phyloP scores from a whole-genome alignment of 2,888 invertebrate species.

The Callimorpha dominula region DNA sequence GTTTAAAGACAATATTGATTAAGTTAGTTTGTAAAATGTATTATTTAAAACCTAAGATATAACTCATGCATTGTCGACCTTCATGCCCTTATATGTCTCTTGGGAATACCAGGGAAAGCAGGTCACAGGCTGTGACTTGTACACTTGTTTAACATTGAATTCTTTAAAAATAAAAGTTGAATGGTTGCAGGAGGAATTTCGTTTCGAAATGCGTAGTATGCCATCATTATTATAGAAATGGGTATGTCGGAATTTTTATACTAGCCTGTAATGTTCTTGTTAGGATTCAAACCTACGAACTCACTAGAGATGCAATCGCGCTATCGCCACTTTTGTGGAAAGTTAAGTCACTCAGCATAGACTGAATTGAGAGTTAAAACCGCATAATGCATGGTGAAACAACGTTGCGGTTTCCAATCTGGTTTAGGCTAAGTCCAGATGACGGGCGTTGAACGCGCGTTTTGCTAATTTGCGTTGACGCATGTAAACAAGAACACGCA shows the following conservation, averaged over 20 bases:
- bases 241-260: neutral
- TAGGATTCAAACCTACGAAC: neutral
- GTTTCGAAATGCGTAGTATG: neutral
- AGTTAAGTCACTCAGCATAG: neutral
- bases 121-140: neutral
- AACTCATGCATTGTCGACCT: too few species aligned
- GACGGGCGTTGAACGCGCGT: too few species aligned
- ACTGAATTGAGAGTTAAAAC: neutral
- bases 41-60: neutral
- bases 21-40: neutral
- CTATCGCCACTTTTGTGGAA: neutral
- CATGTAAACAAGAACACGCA: too few species aligned
- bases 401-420: neutral
- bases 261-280: neutral
- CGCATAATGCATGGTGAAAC: neutral
- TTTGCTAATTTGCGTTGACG: too few species aligned
- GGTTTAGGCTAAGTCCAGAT: neutral
- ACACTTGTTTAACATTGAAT: neutral
- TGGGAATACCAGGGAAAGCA: neutral
- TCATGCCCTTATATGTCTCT: neutral
- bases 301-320: neutral
- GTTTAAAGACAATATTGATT: neutral
- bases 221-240: neutral
- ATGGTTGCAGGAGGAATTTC: neutral
- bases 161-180: neutral